Conservation (phyloP, 1,140 invertebrate species). For the Nomia melanderi region DNA sequence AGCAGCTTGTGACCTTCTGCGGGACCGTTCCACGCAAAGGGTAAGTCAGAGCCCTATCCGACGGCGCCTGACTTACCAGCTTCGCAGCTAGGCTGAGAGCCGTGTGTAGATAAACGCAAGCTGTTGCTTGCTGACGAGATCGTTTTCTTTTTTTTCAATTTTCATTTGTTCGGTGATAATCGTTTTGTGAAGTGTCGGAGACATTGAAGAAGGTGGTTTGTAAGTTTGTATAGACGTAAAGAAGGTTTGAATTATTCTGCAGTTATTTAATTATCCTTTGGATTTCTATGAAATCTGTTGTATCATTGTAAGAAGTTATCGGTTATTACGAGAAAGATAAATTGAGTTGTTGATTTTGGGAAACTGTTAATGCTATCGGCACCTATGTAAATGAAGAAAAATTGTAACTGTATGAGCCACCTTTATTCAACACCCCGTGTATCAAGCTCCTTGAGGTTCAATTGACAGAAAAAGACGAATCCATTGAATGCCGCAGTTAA, state of each 20-base stretch:
- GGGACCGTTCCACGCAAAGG: conserved; percentile 39
- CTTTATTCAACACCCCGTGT: neutral
- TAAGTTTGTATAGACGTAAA: no score
- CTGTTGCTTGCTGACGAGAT: neutral
- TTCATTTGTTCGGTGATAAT: neutral
- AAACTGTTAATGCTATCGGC: no score
- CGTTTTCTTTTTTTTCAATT: neutral
- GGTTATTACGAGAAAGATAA: no score
- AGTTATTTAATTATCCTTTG: no score
- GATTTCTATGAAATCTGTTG: no score
- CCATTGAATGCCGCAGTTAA: neutral
- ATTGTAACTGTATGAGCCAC: no score
- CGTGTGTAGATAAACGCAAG: neutral
- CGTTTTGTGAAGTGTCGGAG: no score
- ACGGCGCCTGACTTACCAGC: conserved; percentile 53
- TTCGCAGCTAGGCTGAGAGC: neutral
- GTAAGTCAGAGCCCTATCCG: conserved; percentile 47
- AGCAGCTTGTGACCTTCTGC: conserved; percentile 23
- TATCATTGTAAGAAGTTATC: no score
- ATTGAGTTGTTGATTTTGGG: no score
- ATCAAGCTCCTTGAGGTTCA: neutral
- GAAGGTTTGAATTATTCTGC: no score
- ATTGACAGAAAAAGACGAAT: neutral
- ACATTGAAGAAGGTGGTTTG: no score
- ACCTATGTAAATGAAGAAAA: no score